phyloP scores from a whole-genome alignment of 2,797 vertebrate genomes.

The Caiman crocodilus region DNA sequence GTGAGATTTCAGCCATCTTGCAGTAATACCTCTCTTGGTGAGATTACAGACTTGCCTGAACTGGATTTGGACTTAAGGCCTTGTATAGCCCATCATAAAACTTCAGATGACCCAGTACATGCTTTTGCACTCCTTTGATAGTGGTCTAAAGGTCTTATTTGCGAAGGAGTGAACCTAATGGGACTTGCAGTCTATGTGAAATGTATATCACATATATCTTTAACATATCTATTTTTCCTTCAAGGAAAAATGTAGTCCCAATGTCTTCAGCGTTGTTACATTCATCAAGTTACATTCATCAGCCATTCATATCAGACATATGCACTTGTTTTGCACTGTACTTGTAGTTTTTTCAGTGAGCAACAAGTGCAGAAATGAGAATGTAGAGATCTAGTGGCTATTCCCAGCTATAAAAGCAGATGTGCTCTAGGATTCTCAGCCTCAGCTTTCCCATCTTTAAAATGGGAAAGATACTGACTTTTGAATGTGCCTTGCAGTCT shows the following conservation, averaged over 20 bases:
- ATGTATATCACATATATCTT: neutral
- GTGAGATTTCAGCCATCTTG: neutral
- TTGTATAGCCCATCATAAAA: neutral
- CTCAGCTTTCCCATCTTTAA: constrained; percentile 66
- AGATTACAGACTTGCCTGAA: neutral
- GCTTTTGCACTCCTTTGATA: rapidly evolving
- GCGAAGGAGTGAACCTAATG: neutral
- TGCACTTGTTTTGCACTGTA: neutral
- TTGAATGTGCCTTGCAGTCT: constrained; percentile 50
- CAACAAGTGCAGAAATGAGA: neutral
- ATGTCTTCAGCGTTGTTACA: neutral
- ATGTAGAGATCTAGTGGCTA: neutral
- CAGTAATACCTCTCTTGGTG: neutral
- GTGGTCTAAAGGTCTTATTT: neutral
- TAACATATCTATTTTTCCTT: neutral
- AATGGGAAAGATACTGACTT: constrained; percentile 1
- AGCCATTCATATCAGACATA: neutral
- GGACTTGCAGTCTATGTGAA: neutral
- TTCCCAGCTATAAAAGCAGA: constrained; percentile 35
- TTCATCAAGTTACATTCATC: neutral
- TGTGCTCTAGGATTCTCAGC: constrained; percentile 35
- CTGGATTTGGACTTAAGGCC: neutral
- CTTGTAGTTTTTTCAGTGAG: neutral
- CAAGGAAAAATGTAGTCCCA: neutral
- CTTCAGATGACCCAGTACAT: neutral